Conservation (phyloP, 2,888 invertebrate genomes). For the Caenorhabditis becei region DNA sequence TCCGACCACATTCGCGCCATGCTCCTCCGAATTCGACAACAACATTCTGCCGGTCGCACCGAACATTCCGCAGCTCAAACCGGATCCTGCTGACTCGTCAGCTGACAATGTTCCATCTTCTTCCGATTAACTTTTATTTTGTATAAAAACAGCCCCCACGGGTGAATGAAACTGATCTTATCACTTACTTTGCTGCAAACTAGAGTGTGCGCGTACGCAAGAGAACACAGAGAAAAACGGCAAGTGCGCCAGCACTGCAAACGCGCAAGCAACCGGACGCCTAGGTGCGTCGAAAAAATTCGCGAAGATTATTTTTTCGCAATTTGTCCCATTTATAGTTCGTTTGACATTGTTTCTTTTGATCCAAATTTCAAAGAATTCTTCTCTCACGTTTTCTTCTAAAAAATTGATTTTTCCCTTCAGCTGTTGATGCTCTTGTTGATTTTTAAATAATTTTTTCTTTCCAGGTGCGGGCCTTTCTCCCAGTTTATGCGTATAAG, state of each 20-base stretch:
- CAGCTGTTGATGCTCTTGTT: no score
- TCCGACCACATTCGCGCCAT: slow-evolving; percentile 40
- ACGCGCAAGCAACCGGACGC: no score
- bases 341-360: no score
- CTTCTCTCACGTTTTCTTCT: no score
- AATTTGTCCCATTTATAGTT: neutral
- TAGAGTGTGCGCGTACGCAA: neutral
- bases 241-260: neutral
- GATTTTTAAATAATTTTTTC: neutral
- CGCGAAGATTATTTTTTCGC: neutral
- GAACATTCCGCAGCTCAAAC: slow-evolving; percentile 9
- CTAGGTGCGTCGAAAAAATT: neutral
- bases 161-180: neutral
- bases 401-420: neutral
- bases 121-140: neutral
- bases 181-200: neutral
- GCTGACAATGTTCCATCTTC: neutral
- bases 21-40: slow-evolving; percentile 53
- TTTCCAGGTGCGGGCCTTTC: slow-evolving; percentile 51
- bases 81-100: neutral
- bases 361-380: no score
- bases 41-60: slow-evolving; percentile 41
- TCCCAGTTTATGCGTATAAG: slow-evolving; percentile 63
- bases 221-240: neutral
- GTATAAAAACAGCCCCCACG: neutral